Conservation (phyloP, 1,140 invertebrate genomes). For the Pseudomyrmex pallidus region DNA sequence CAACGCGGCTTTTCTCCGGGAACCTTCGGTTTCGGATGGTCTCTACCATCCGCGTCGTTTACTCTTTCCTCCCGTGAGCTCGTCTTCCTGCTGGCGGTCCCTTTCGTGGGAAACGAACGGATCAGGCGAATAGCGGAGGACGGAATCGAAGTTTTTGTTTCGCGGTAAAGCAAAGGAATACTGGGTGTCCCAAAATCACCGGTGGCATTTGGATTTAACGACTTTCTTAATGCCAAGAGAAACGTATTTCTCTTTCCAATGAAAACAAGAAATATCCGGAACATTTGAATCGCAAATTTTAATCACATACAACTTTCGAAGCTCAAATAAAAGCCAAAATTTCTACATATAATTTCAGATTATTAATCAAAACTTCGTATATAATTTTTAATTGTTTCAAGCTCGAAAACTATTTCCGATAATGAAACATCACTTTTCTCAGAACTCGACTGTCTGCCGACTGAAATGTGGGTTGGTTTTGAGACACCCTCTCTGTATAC, state of each 20-base stretch:
- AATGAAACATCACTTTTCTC: slow-evolving; percentile 9
- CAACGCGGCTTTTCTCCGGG: slow-evolving; percentile 64
- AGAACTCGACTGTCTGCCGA: background rate
- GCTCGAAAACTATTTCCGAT: background rate
- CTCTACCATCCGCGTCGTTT: slow-evolving; percentile 5
- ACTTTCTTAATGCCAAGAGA: background rate
- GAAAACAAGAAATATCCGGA: background rate
- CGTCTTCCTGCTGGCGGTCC: background rate
- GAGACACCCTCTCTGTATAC: slow-evolving; percentile 6
- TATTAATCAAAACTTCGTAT: background rate
- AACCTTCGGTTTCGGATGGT: slow-evolving; percentile 56
- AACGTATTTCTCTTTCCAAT: background rate
- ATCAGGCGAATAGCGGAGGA: slow-evolving; percentile 26
- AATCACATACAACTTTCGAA: background rate
- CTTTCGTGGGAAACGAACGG: slow-evolving; percentile 13
- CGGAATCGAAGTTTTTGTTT: slow-evolving; percentile 49
- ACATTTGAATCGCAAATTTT: background rate
- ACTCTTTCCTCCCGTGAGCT: background rate
- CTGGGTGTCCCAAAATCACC: background rate
- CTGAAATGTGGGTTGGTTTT: slow-evolving; percentile 1
- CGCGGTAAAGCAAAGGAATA: background rate
- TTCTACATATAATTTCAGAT: background rate
- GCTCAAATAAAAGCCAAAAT: background rate
- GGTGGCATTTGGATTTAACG: slow-evolving; percentile 13
- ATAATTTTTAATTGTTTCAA: background rate